Evolutionary conservation across 2,797 vertebrate species (phyloP).

Genomic region (Phaenicophaeus curvirostris): DNA sequence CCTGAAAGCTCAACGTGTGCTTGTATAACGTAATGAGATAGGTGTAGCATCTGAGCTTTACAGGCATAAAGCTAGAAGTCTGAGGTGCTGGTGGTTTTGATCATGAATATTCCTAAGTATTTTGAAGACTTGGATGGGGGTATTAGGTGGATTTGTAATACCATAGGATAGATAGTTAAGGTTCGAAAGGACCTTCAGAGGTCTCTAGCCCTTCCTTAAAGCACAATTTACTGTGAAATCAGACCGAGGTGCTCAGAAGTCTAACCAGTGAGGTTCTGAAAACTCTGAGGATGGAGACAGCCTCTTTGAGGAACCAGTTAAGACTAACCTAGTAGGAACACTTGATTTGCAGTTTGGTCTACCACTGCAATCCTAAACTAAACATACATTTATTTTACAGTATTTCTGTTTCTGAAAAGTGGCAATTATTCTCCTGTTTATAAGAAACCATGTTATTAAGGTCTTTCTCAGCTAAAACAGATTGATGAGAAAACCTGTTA

Average conservation of each 20-base stretch:
- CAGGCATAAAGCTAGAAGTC: neutral
- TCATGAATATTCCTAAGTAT: neutral
- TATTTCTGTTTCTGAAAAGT: neutral
- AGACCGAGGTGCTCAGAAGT: neutral
- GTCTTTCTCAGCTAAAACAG: neutral
- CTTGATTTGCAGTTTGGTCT: neutral
- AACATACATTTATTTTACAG: neutral
- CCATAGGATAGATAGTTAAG: neutral
- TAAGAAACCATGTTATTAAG: neutral
- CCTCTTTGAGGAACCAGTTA: neutral
- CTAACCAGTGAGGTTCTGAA: neutral
- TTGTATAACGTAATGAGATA: neutral
- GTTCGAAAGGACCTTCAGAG: neutral
- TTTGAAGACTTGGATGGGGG: neutral
- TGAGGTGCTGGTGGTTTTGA: neutral
- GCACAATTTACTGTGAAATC: neutral
- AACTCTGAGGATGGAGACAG: neutral
- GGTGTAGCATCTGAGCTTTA: neutral
- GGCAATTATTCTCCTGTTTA: neutral
- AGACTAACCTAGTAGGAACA: neutral
- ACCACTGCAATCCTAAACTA: neutral
- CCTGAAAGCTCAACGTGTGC: fast-evolving
- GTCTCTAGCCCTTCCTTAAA: neutral
- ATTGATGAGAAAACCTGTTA: neutral
- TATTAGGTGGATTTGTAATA: neutral